Conservation (phyloP, 2,888 invertebrate species). For the Caradrina kadenii region DNA sequence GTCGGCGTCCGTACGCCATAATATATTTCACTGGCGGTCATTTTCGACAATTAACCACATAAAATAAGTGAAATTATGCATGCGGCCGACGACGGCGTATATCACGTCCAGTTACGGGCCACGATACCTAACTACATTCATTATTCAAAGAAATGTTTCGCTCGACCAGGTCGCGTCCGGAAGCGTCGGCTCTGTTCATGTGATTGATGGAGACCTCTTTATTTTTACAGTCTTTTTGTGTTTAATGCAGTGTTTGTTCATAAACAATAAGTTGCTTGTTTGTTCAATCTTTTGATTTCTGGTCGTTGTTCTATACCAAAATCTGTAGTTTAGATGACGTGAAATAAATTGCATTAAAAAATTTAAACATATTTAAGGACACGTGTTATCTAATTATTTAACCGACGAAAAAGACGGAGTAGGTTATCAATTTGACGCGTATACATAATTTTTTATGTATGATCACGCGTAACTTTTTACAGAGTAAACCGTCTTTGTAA, state of each 20-base stretch:
- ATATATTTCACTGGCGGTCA: conserved; percentile 90
- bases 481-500: too few species aligned
- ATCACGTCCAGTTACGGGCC: conserved; percentile 90
- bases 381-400: too few species aligned
- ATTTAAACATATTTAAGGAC: background rate
- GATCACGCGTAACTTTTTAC: too few species aligned
- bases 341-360: background rate
- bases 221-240: conserved; percentile 82
- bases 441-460: too few species aligned
- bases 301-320: conserved; percentile 12
- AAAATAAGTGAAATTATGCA: conserved; percentile 91
- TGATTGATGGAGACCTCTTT: conserved; percentile 89
- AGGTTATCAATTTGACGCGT: too few species aligned
- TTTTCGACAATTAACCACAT: conserved; percentile 91
- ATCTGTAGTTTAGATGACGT: conserved; percentile 6
- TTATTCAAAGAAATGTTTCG: conserved; percentile 91
- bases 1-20: conserved; percentile 84
- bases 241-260: conserved; percentile 72
- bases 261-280: conserved; percentile 60
- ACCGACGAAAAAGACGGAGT: too few species aligned
- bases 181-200: conserved; percentile 87
- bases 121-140: conserved; percentile 90
- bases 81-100: conserved; percentile 90
- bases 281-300: conserved; percentile 38
- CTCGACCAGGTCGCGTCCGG: conserved; percentile 87